Evolutionary conservation across 2,113 vertebrate species (phyloP).

Genomic region (Engraulis encrasicolus): DNA sequence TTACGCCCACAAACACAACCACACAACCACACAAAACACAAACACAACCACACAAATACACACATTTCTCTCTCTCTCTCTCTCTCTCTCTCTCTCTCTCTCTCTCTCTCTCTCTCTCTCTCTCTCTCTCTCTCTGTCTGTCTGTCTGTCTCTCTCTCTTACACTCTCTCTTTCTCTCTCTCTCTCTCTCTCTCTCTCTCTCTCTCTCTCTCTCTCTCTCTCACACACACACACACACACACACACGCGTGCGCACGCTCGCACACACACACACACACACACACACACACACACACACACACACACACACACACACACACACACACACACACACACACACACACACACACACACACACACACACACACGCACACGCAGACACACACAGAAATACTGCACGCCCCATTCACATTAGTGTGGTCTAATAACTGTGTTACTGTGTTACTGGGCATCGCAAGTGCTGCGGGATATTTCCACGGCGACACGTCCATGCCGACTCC

Average conservation of each 20-base stretch:
- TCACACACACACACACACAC: neutral
- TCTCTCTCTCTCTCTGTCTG: too few relatives aligned
- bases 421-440: slow-evolving; percentile 73
- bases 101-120: too few relatives aligned
- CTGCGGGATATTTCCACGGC: slow-evolving; percentile 55
- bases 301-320: neutral
- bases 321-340: slow-evolving; percentile 2
- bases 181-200: too few relatives aligned
- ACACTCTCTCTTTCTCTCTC: too few relatives aligned
- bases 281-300: neutral
- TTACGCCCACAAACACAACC: neutral
- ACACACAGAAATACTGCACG: slow-evolving; percentile 2
- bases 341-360: slow-evolving; percentile 23
- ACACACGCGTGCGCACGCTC: neutral
- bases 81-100: too few relatives aligned
- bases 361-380: neutral
- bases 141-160: too few relatives aligned
- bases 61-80: too few relatives aligned
- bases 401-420: slow-evolving; percentile 59
- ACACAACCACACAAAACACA: neutral
- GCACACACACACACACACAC: neutral
- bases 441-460: slow-evolving; percentile 53
- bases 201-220: too few relatives aligned
- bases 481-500: slow-evolving; percentile 52
- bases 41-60: neutral